These are phyloP conservation scores for Nesidiocoris tenuis DNA, from an alignment of 2,888 invertebrate species.

Conservation along the genomic window DNA sequence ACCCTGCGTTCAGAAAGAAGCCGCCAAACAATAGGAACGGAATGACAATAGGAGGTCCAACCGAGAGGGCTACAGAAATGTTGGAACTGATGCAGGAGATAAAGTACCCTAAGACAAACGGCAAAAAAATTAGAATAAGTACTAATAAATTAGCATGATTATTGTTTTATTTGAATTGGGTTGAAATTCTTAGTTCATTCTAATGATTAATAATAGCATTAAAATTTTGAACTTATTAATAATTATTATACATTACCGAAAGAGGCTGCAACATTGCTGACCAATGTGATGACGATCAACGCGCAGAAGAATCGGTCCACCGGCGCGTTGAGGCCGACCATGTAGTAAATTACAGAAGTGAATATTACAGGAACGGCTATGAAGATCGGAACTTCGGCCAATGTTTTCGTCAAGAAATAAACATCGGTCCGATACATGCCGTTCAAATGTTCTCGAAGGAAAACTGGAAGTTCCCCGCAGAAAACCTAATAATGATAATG, in stretches of 20 bases:
- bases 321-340: slow-evolving; percentile 78
- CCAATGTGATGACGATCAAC: slow-evolving; percentile 72
- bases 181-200: background rate
- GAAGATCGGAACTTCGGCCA: slow-evolving; percentile 86
- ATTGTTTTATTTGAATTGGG: background rate
- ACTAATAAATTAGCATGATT: slow-evolving; percentile 4
- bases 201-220: background rate
- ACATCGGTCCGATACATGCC: slow-evolving; percentile 89
- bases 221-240: background rate
- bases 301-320: slow-evolving; percentile 71
- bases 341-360: slow-evolving; percentile 79
- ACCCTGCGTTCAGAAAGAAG: slow-evolving; percentile 89
- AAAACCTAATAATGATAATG: too few species aligned
- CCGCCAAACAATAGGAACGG: slow-evolving; percentile 94
- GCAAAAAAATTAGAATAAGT: too few species aligned
- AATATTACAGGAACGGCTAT: slow-evolving; percentile 79
- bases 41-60: slow-evolving; percentile 88
- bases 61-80: slow-evolving; percentile 82
- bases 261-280: slow-evolving; percentile 84
- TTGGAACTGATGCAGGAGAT: slow-evolving; percentile 83
- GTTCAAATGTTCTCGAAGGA: slow-evolving; percentile 82
- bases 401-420: slow-evolving; percentile 86
- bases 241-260: slow-evolving; percentile 64
- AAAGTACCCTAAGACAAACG: slow-evolving; percentile 75
- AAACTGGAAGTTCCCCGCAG: slow-evolving; percentile 84